Conservation (phyloP, 53 echinoderm and acorn worm species). For the Holothuria scabra region DNA sequence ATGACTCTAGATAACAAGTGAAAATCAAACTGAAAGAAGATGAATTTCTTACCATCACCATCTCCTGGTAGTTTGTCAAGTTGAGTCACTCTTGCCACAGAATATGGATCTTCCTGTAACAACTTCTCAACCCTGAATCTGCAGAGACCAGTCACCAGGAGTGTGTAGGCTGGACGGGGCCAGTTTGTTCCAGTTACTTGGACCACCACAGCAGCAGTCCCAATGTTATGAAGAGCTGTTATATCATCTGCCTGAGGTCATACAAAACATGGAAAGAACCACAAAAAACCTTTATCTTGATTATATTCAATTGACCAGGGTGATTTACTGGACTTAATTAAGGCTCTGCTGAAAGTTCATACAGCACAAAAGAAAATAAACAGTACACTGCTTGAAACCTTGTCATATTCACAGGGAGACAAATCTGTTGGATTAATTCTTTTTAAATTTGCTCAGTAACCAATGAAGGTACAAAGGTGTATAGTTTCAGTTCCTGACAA, state of each 20-base stretch:
- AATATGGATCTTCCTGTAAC: slow-evolving; percentile 84
- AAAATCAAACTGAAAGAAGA: neutral
- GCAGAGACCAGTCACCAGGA: slow-evolving; percentile 95
- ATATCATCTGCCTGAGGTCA: slow-evolving; percentile 29
- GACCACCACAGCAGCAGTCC: slow-evolving; percentile 96
- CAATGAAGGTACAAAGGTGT: too few species aligned
- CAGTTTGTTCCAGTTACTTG: slow-evolving; percentile 99
- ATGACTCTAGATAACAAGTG: neutral
- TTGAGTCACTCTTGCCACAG: slow-evolving; percentile 83
- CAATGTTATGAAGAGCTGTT: slow-evolving; percentile 82
- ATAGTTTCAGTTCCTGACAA: too few species aligned
- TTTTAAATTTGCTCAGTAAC: too few species aligned
- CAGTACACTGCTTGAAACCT: too few species aligned
- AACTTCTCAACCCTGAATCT: slow-evolving; percentile 84
- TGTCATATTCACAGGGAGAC: too few species aligned
- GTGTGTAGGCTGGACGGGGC: slow-evolving; percentile 95
- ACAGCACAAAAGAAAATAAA: too few species aligned
- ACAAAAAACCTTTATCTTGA: too few species aligned
- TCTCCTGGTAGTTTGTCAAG: slow-evolving; percentile 93
- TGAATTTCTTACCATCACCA: slow-evolving; percentile 56
- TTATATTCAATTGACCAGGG: too few species aligned
- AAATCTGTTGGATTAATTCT: too few species aligned
- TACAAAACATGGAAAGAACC: neutral
- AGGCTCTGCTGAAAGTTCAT: too few species aligned
- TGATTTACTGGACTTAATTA: too few species aligned